Evolutionary conservation across 2,888 invertebrate genomes (phyloP), one percentile per base, ranked within the genome.

Genomic region (Mellilla xanthometata): DNA sequence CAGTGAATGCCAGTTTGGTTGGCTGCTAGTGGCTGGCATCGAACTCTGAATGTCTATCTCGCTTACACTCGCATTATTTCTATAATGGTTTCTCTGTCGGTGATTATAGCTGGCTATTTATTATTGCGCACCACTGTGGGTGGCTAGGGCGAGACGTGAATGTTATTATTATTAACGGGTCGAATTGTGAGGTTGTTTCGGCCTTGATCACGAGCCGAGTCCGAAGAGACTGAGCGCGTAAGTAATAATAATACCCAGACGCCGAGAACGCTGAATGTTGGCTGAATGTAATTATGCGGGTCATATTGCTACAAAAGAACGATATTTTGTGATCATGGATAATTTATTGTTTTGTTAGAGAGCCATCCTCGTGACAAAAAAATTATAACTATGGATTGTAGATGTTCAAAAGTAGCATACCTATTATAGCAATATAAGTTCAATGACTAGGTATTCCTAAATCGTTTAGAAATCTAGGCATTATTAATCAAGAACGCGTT

Each of bases 1-100:
- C 74, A 73, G 61, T 76, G 75, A 7, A 8, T 24, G 24, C 78
- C 75, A 76, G 74, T 68, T 67, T 67, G 65, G 70, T 72, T 68
- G 65, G 68, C 66, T 81, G 80, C 81, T 81, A 81, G 78, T 79
- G 79, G 78, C 74, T 75, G 73, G 68, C 72, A 76, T 71, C 76
- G 73, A 69, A 78, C 75, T 64, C 66, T 68, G 62, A 64, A 65
- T 62, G 42, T 38, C 59, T 60, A 35, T 81, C 81, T 68, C 68
- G 65, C 45, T 85, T 69, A 45, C 52, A 52, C 81, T 38, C 32
- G 24, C 15, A 5, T 12, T 28, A 47, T 54, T 4, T 62, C 3
- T 45, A 52, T 60, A 60, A 59, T 48, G 73, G 59, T 45, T 31
- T 56, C 8, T 62, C 58, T 60, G 52, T 75, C 62, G 35, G 61